Conservation (phyloP, 1,140 invertebrate species). For the Sinella curviseta region DNA sequence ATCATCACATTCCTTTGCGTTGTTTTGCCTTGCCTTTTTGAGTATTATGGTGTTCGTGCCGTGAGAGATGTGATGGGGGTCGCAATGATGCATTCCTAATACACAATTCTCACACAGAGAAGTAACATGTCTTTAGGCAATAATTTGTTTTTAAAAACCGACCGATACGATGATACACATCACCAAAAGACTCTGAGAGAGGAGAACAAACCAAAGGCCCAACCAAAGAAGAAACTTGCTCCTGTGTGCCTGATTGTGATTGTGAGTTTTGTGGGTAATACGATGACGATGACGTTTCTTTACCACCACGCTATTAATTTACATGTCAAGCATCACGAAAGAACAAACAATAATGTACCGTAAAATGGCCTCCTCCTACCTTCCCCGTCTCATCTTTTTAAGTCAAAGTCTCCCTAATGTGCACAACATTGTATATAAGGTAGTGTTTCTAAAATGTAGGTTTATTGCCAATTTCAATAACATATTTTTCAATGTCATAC, state of each 20-base stretch:
- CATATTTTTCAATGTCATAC: conserved; percentile 16
- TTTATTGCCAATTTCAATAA: conserved; percentile 20
- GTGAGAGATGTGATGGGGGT: not conserved
- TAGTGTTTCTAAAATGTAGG: not conserved
- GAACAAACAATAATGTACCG: conserved; percentile 11
- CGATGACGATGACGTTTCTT: not conserved
- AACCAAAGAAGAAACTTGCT: not conserved
- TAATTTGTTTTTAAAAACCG: not conserved
- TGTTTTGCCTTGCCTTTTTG: not conserved
- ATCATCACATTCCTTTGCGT: not conserved
- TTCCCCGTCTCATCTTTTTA: not conserved
- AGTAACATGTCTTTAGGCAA: not conserved
- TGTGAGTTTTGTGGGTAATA: not conserved
- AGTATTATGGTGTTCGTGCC: not conserved
- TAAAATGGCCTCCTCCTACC: not conserved
- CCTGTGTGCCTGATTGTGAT: not conserved
- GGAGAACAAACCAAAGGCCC: not conserved
- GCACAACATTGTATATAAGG: no score
- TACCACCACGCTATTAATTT: conserved; percentile 6
- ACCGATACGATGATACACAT: not conserved
- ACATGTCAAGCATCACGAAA: conserved; percentile 15
- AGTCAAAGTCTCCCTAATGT: no score
- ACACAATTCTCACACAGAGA: not conserved
- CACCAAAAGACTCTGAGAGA: not conserved
- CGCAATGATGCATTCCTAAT: not conserved